Evolutionary conservation across 2,113 vertebrate genomes (phyloP), one percentile per base, ranked within the genome.

Genomic region (Anser brachyrhynchus): DNA sequence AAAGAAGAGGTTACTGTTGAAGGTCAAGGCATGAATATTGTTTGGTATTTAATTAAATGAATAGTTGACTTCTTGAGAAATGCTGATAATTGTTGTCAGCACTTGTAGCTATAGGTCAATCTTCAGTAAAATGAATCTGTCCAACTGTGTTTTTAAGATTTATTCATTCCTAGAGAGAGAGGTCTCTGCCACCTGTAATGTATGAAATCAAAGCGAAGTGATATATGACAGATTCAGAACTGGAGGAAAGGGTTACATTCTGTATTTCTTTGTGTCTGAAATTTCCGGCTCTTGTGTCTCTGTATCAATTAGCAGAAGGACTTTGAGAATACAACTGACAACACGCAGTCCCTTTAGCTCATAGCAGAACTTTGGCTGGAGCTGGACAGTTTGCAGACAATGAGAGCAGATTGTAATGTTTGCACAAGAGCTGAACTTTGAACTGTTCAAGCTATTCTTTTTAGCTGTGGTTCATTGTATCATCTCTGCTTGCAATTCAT

Each of bases 381-480:
- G 54, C 67, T 75, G 66, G 26, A 28, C 1, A 9, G 41, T 73
- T 76, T 94, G 88, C 79, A 89, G 86, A 28, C 54, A 23, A 5
- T 0, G 5, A 62, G 86, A 89, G 57, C 86, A 92, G 76, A 18
- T 84, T 14, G 66, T 44, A 86, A 71, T 79, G 35, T 96, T 93
- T 97, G 86, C 83, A 61, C 86, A 92, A 89, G 80, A 92, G 86
- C 80, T 75, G 96, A 96, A 89, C 95, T 96, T 95, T 89, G 96
- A 92, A 74, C 95, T 74, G 52, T 37, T 93, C 37, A 49, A 59
- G 90, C 84, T 95, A 78, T 89, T 95, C 25, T 4, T 81, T 35
- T 37, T 52, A 67, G 77, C 64, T 25, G 5, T 33, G 12, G 41
- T 54, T 94, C 6, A 0, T 62, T 80, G 59, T 70, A 81, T 51